Evolutionary conservation across 2,797 vertebrate species (phyloP).

Genomic region (Sebastes oblongus): DNA sequence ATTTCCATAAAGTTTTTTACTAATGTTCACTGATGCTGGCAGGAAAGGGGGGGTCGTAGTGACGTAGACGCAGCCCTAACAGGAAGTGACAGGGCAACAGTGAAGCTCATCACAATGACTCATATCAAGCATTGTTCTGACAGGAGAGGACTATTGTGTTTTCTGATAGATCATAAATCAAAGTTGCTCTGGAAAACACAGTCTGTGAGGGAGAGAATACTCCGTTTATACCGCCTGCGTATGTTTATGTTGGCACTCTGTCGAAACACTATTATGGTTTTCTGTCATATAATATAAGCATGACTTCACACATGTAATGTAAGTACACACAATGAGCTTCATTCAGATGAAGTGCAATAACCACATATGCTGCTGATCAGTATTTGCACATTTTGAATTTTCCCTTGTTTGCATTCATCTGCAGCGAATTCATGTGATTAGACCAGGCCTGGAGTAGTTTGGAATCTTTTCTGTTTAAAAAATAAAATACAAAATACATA

Average conservation of each 20-base stretch:
- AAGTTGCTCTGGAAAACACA: neutral
- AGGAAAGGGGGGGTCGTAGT: conserved; percentile 5
- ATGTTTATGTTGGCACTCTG: conserved; percentile 19
- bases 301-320: conserved; percentile 26
- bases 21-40: conserved; percentile 3
- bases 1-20: neutral
- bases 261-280: conserved; percentile 12
- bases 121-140: conserved; percentile 32
- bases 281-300: conserved; percentile 8
- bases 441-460: neutral
- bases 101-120: conserved; percentile 48
- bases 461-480: neutral
- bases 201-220: neutral
- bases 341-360: conserved; percentile 10
- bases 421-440: neutral
- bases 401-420: conserved; percentile 9
- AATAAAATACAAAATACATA: neutral
- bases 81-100: conserved; percentile 63
- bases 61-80: conserved; percentile 30
- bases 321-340: neutral
- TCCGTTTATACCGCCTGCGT: neutral
- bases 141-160: conserved; percentile 24
- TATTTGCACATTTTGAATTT: conserved; percentile 38
- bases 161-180: neutral
- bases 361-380: conserved; percentile 24